Base-by-base conservation (phyloP, 2,888 invertebrate genomes). In the Celastrina argiolus region DNA sequence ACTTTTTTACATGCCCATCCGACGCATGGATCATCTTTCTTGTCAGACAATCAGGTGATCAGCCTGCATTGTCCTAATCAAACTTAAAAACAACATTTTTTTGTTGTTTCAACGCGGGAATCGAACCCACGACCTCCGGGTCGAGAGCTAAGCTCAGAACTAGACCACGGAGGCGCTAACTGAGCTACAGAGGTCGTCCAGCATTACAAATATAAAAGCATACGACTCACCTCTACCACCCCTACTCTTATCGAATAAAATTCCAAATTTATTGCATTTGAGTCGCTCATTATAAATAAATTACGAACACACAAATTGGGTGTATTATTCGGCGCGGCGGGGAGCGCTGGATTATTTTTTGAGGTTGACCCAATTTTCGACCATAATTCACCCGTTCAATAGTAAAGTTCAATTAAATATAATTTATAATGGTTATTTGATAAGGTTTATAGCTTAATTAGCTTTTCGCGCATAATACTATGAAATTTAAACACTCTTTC, bases 251-350 rank as follows among this genome's bases (percentile, higher is more conserved):
- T 59, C 36, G 18, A 36, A 59, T 34, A 18, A 14, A 34, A 2
- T 4, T 58, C 10, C 8, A 36, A 59, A 59, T 59, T 59, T 59
- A 59, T 59, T 59, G 59, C 59, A 59, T 59, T 59, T 59, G 59
- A 36, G 10, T 59, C 31, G 58, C 16, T 59, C 59, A 59, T 59
- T 59, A 59, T 36, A 31, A 34, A 59, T 36, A 18, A 59, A 31
- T 16, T 36, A 34, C 59, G 34, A 16, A 22, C 26, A 36, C 34
- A 36, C 34, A 59, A 36, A 59, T 59, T 59, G 59, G 10, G 59
- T 34, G 31, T 36, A 59, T 59, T 59, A 34, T 31, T 18, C 18
- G 0, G 22, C 51, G 51, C 18, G n/a, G n/a, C 28, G 36, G 34
- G 18, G 34, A 59, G 8, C 12, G 0, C 5, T 4, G 26, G 56